Evolutionary conservation across 2,888 invertebrate species (phyloP).

Genomic region (Agriopis leucophaearia): DNA sequence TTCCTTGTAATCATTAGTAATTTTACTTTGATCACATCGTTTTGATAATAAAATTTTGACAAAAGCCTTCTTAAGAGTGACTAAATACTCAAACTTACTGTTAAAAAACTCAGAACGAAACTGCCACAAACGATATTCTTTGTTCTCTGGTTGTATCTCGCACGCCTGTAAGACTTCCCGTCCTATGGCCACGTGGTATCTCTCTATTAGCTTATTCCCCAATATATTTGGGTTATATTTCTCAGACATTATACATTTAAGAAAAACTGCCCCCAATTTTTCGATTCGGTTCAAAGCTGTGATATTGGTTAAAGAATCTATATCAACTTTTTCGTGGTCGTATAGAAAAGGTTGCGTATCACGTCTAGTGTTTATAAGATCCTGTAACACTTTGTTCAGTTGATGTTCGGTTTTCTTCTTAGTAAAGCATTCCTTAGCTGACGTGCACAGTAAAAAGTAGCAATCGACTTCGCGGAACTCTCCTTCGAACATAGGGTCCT

Average conservation of each 20-base stretch:
- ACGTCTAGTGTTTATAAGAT: slow-evolving; percentile 48
- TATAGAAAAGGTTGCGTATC: slow-evolving; percentile 50
- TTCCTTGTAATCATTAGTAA: not conserved
- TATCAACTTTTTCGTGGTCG: slow-evolving; percentile 46
- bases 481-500: slow-evolving; percentile 53
- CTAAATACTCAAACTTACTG: slow-evolving; percentile 42
- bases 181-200: slow-evolving; percentile 56
- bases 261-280: slow-evolving; percentile 49
- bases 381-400: slow-evolving; percentile 45
- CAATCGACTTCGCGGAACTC: slow-evolving; percentile 49
- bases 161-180: slow-evolving; percentile 49
- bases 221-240: slow-evolving; percentile 48
- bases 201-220: slow-evolving; percentile 53
- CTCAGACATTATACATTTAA: slow-evolving; percentile 45
- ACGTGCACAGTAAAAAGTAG: slow-evolving; percentile 57
- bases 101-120: slow-evolving; percentile 49
- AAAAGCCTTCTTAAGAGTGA: slow-evolving; percentile 48
- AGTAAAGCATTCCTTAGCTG: slow-evolving; percentile 50
- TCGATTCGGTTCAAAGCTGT: slow-evolving; percentile 50
- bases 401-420: slow-evolving; percentile 38
- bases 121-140: slow-evolving; percentile 37
- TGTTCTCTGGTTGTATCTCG: slow-evolving; percentile 11
- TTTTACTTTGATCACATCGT: not conserved
- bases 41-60: slow-evolving; percentile 25
- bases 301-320: slow-evolving; percentile 46